A percentile compares a stretch with the other conserved stretches of the same genome.
Conservation (phyloP, 2,888 invertebrate species). For the Hyles lineata region DNA sequence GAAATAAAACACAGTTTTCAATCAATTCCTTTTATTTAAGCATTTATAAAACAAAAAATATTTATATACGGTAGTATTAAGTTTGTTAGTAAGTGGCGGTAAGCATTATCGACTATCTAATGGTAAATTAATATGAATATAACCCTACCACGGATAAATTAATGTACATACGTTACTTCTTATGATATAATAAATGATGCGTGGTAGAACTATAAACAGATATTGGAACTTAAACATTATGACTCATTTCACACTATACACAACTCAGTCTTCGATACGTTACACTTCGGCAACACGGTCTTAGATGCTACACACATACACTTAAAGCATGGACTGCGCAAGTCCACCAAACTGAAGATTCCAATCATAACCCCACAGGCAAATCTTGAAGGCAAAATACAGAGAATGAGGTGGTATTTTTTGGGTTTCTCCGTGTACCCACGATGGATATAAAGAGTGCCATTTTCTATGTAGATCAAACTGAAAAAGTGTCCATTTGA, state of each 20-base stretch:
- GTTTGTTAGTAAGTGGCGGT: constrained; percentile 38
- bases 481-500: too few relatives aligned
- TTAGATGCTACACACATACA: constrained; percentile 35
- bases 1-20: constrained; percentile 33
- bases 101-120: constrained; percentile 33
- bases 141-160: constrained; percentile 17
- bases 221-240: constrained; percentile 31
- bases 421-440: too few relatives aligned
- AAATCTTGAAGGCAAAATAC: too few relatives aligned
- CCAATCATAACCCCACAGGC: too few relatives aligned
- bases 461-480: too few relatives aligned
- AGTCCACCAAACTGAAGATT: too few relatives aligned
- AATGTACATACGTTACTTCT: background rate
- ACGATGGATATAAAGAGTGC: too few relatives aligned
- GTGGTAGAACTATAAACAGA: constrained; percentile 25
- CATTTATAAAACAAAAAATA: constrained; percentile 63
- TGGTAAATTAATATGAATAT: constrained; percentile 10
- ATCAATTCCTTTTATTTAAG: constrained; percentile 68
- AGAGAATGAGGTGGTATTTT: too few relatives aligned
- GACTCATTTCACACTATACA: constrained; percentile 55
- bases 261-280: constrained; percentile 66
- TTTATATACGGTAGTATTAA: constrained; percentile 46
- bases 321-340: too few relatives aligned
- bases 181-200: background rate
- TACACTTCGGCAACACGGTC: constrained; percentile 45